phyloP scores from a whole-genome alignment of 2,797 vertebrate genomes.

The Aldrovandia affinis region DNA sequence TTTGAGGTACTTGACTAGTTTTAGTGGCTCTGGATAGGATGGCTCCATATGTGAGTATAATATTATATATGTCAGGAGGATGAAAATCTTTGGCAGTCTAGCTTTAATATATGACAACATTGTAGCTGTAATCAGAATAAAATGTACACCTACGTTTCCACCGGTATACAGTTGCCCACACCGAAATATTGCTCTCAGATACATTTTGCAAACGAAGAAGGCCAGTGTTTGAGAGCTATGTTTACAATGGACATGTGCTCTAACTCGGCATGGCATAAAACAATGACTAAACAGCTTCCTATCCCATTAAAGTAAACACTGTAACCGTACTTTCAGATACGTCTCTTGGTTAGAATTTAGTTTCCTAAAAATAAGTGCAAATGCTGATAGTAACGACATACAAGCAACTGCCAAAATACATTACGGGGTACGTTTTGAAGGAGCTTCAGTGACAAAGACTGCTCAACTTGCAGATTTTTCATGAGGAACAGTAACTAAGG shows the following conservation, averaged over 20 bases:
- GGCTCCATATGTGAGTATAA: background rate
- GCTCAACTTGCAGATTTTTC: no score
- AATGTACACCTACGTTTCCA: background rate
- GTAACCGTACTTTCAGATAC: no score
- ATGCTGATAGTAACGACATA: no score
- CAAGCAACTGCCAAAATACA: no score
- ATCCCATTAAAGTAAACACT: no score
- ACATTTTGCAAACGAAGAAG: background rate
- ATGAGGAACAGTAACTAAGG: no score
- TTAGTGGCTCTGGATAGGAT: no score
- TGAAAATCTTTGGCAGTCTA: background rate
- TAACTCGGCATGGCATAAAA: background rate
- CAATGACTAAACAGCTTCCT: background rate
- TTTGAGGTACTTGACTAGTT: no score
- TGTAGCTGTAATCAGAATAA: background rate
- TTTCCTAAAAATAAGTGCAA: no score
- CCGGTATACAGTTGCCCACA: background rate
- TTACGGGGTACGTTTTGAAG: no score
- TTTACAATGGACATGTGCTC: background rate
- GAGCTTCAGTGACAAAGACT: no score
- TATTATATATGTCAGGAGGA: background rate
- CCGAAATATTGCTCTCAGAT: background rate
- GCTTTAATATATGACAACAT: background rate
- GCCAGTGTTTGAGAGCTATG: background rate
- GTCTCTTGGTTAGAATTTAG: no score